phyloP scores from a whole-genome alignment of 2,113 vertebrate genomes.

The Callopanchax toddi region DNA sequence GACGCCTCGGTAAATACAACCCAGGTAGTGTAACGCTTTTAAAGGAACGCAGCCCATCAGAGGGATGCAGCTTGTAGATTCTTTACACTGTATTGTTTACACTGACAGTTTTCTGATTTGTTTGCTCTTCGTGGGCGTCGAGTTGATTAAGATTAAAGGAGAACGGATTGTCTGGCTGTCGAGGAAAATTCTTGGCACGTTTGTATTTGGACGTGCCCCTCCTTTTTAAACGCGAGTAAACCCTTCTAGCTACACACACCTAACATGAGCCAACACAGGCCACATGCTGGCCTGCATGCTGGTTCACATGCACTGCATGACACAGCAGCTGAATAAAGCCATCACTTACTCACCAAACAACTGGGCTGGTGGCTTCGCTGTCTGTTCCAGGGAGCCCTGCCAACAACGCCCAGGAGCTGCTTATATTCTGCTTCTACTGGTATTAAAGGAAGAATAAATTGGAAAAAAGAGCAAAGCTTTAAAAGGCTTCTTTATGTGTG shows the following conservation, averaged over 20 bases:
- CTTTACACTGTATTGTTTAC: constrained; percentile 69
- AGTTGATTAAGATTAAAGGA: constrained; percentile 76
- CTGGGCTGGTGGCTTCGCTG: constrained; percentile 61
- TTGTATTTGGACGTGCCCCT: constrained; percentile 64
- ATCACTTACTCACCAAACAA: constrained; percentile 71
- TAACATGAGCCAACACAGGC: constrained; percentile 74
- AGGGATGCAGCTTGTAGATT: constrained; percentile 55
- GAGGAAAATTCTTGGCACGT: constrained; percentile 66
- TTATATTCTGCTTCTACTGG: constrained; percentile 19
- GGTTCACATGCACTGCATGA: constrained; percentile 75
- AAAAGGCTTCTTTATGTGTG: not conserved
- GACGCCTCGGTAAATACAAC: constrained; percentile 65
- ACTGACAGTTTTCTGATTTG: constrained; percentile 67
- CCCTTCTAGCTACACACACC: constrained; percentile 69
- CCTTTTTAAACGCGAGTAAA: constrained; percentile 64
- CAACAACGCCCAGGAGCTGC: constrained; percentile 10
- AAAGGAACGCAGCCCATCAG: constrained; percentile 41
- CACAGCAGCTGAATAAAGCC: constrained; percentile 74
- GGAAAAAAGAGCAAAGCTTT: not conserved
- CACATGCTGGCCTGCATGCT: constrained; percentile 73
- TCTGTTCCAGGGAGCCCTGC: constrained; percentile 48
- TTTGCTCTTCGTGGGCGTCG: constrained; percentile 70
- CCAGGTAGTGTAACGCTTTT: constrained; percentile 43
- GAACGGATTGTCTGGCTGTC: constrained; percentile 64
- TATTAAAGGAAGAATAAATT: constrained; percentile 9